Conservation (phyloP, 2,113 vertebrate genomes). For the Tenrec ecaudatus region DNA sequence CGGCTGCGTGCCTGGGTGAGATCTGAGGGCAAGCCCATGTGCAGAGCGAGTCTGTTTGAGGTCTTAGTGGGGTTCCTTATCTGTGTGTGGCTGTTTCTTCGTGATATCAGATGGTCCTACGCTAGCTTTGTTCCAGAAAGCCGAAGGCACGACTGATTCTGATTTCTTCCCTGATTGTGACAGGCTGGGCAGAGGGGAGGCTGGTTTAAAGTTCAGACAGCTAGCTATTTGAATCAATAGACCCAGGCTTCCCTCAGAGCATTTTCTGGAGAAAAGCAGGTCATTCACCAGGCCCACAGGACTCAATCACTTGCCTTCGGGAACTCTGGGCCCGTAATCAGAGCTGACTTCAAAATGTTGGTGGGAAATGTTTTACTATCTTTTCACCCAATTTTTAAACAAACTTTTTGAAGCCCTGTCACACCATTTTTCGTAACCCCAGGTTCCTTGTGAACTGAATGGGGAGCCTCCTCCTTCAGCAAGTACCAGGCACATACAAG, state of each 20-base stretch:
- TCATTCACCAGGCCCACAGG: too few relatives aligned
- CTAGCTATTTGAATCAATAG: background rate
- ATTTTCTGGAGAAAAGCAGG: background rate
- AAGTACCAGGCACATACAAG: background rate
- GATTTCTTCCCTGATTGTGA: background rate
- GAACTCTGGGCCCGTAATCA: background rate
- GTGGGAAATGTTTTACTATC: too few relatives aligned
- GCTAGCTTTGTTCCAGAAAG: slow-evolving; percentile 35
- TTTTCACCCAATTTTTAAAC: too few relatives aligned
- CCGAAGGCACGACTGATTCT: background rate
- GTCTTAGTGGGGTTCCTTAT: background rate
- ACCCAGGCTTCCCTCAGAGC: background rate
- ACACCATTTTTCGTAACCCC: background rate
- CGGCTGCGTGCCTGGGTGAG: background rate
- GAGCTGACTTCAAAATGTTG: too few relatives aligned
- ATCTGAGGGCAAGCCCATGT: background rate
- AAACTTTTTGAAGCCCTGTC: background rate
- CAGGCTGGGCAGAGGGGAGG: background rate
- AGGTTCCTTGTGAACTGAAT: background rate
- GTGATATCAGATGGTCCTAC: background rate
- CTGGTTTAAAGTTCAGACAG: background rate
- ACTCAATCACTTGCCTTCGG: background rate
- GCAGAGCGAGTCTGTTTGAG: background rate
- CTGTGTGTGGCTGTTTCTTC: background rate
- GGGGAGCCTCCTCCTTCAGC: background rate